Evolutionary conservation across 2,113 vertebrate genomes (phyloP).

Genomic region (Sinocyclocheilus anophthalmus): DNA sequence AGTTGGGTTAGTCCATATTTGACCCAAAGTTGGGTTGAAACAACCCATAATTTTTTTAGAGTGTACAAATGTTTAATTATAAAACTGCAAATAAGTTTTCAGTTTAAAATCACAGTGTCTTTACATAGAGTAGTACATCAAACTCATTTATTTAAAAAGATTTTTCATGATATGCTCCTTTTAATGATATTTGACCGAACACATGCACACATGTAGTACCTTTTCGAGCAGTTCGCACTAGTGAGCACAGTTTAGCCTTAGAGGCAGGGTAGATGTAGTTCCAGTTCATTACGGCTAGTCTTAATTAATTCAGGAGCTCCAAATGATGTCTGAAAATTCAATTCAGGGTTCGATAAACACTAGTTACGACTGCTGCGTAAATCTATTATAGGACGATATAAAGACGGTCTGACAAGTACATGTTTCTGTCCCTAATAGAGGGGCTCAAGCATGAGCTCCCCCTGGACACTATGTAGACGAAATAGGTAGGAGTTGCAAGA

Average conservation of each 20-base stretch:
- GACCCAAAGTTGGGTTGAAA: no score
- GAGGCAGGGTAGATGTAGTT: slow-evolving; percentile 3
- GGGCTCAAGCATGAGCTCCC: background rate
- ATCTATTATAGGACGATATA: no score
- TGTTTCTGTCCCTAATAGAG: background rate
- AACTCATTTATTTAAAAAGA: background rate
- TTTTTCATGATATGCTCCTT: background rate
- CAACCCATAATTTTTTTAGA: no score
- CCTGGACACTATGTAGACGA: background rate
- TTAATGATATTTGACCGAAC: background rate
- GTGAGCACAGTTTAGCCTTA: background rate
- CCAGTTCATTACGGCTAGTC: slow-evolving; percentile 7
- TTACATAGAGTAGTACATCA: background rate
- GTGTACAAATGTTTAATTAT: background rate
- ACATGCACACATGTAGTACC: background rate
- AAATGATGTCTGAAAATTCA: slow-evolving; percentile 12
- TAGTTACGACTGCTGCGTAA: no score
- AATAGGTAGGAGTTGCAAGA: background rate
- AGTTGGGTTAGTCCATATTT: no score
- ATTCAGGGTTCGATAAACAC: slow-evolving; percentile 15
- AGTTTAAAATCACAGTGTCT: background rate
- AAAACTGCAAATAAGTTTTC: background rate
- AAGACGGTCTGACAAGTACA: background rate
- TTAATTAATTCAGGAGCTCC: background rate
- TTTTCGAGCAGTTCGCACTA: no score